Conservation (phyloP, 1,140 invertebrate genomes). For the Drosophila miranda region DNA sequence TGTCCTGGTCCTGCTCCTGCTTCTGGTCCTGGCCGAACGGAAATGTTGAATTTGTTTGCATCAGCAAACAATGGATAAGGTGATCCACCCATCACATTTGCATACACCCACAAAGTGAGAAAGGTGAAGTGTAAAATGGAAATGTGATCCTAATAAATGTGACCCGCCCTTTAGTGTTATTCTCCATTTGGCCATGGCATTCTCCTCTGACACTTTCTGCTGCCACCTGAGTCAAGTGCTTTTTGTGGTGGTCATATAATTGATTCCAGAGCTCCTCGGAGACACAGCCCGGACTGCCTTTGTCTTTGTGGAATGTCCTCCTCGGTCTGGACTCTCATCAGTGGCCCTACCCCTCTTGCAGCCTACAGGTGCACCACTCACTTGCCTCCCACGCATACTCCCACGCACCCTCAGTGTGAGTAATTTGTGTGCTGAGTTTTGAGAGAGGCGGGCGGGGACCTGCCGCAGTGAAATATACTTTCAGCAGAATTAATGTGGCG, state of each 20-base stretch:
- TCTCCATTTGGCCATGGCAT: too few relatives aligned
- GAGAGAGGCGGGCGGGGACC: background rate
- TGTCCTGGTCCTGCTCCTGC: too few relatives aligned
- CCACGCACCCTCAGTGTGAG: conserved; percentile 7
- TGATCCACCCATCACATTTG: conserved; percentile 15
- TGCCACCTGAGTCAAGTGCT: too few relatives aligned
- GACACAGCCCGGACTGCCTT: too few relatives aligned
- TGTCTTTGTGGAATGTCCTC: too few relatives aligned
- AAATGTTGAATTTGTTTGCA: conserved; percentile 3
- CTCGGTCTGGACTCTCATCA: too few relatives aligned
- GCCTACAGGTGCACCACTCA: background rate
- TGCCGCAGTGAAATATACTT: conserved; percentile 33
- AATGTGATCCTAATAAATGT: conserved; percentile 12
- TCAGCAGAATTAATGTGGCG: conserved; percentile 45
- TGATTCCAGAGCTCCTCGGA: too few relatives aligned
- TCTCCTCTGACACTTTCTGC: background rate
- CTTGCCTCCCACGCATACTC: background rate
- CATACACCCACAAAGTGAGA: background rate
- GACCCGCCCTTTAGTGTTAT: too few relatives aligned
- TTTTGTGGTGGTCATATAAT: too few relatives aligned
- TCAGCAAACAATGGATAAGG: background rate
- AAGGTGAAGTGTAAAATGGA: conserved; percentile 18
- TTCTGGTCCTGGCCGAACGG: too few relatives aligned
- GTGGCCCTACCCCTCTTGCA: background rate
- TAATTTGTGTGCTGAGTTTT: conserved; percentile 15